Evolutionary conservation across 2,888 invertebrate species (phyloP).

Genomic region (Apotomis turbidana): DNA sequence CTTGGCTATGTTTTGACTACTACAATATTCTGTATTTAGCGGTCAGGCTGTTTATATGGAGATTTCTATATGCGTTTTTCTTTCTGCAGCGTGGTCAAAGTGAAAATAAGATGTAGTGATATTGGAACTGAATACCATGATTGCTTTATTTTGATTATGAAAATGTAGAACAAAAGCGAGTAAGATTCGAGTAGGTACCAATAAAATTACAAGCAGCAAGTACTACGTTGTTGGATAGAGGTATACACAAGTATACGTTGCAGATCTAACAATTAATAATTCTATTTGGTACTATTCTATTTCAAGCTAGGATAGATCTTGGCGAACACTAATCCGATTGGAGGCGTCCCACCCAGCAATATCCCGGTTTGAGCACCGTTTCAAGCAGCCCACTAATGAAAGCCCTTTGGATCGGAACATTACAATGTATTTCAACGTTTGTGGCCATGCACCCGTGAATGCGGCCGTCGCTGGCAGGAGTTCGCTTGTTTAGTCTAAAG

Average conservation of each 20-base stretch:
- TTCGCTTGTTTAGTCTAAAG: conserved; percentile 63
- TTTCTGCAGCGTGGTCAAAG: too few species aligned
- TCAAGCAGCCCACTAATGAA: conserved; percentile 27
- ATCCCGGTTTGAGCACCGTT: conserved; percentile 8
- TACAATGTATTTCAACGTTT: conserved; percentile 41
- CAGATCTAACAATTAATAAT: conserved; percentile 17
- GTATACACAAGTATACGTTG: neutral
- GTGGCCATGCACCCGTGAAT: conserved; percentile 39
- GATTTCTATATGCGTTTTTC: too few species aligned
- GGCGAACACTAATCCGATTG: conserved; percentile 31
- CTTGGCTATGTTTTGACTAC: too few species aligned
- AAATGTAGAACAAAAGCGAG: too few species aligned
- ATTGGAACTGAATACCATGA: too few species aligned
- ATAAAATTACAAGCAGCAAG: too few species aligned
- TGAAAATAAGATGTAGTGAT: too few species aligned
- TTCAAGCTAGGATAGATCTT: conserved; percentile 22
- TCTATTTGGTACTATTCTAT: conserved; percentile 14
- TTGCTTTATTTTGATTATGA: too few species aligned
- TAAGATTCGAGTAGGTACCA: too few species aligned
- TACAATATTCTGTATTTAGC: too few species aligned
- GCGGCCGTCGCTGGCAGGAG: conserved; percentile 55
- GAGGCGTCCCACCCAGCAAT: conserved; percentile 20
- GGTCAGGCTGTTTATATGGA: too few species aligned
- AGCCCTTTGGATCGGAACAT: conserved; percentile 27
- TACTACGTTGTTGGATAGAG: too few species aligned